Evolutionary conservation across 2,888 invertebrate genomes (phyloP).

Genomic region (Dusona sp.): DNA sequence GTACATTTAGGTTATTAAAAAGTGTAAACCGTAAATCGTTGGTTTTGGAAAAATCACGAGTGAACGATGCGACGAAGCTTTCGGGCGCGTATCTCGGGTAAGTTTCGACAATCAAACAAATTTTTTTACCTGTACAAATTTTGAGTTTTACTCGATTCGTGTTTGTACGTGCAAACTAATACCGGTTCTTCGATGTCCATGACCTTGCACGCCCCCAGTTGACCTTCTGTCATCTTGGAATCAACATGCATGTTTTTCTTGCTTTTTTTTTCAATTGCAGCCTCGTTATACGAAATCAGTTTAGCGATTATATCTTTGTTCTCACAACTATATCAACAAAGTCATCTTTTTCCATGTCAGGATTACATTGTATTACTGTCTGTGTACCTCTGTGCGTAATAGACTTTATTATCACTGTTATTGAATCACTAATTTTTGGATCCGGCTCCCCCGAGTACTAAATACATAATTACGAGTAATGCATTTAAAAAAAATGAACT

Average conservation of each 20-base stretch:
- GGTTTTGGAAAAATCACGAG: conserved; percentile 15
- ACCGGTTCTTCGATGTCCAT: conserved; percentile 10
- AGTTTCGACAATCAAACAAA: conserved; percentile 16
- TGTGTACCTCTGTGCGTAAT: conserved; percentile 77
- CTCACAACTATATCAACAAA: conserved; percentile 73
- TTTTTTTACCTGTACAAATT: background rate
- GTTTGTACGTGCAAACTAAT: background rate
- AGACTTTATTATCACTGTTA: conserved; percentile 72
- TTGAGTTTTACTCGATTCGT: background rate
- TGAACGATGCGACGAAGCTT: conserved; percentile 12
- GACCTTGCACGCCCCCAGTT: conserved; percentile 17
- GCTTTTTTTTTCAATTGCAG: conserved; percentile 3
- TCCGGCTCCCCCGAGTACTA: conserved; percentile 31
- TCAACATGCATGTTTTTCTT: background rate
- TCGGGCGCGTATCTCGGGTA: conserved; percentile 41
- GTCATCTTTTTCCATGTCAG: conserved; percentile 68
- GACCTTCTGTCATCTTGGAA: background rate
- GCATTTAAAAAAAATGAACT: background rate
- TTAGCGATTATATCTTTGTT: conserved; percentile 59
- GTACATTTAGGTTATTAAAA: conserved; percentile 54
- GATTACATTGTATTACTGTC: conserved; percentile 74
- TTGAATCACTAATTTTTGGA: conserved; percentile 73
- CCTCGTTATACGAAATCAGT: background rate
- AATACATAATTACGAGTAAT: background rate
- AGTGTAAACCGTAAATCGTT: conserved; percentile 28